Evolutionary conservation across 1,140 invertebrate species (phyloP).

Genomic region (Melitaea cinxia): DNA sequence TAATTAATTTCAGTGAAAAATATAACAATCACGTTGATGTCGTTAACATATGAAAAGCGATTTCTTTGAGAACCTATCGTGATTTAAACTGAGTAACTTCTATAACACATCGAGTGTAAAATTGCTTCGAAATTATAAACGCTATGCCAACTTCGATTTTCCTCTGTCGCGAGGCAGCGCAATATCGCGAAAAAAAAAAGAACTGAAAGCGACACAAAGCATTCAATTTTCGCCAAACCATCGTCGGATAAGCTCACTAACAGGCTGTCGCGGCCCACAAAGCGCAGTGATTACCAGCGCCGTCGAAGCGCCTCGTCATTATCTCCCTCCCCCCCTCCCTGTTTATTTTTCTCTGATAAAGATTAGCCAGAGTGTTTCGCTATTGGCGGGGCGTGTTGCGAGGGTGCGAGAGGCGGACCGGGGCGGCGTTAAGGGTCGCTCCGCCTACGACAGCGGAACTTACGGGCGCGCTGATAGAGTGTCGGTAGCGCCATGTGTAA

Average conservation of each 20-base stretch:
- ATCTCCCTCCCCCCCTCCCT: conserved; percentile 64
- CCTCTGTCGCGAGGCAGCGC: conserved; percentile 34
- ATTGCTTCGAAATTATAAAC: conserved; percentile 21
- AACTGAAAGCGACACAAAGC: conserved; percentile 52
- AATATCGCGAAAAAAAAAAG: conserved; percentile 47
- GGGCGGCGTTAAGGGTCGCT: conserved; percentile 43
- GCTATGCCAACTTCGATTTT: conserved; percentile 35
- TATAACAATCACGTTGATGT: neutral
- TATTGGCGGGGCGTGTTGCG: conserved; percentile 71
- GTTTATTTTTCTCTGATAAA: conserved; percentile 80
- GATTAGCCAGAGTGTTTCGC: conserved; percentile 72
- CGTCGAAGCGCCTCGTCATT: conserved; percentile 64
- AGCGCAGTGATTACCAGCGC: conserved; percentile 71
- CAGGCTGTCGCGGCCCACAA: conserved; percentile 71
- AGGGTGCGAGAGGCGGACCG: conserved; percentile 50
- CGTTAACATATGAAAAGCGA: neutral
- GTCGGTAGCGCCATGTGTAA: conserved; percentile 47
- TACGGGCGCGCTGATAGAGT: conserved; percentile 51
- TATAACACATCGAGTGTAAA: neutral
- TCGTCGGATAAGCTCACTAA: conserved; percentile 66
- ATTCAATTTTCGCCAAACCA: conserved; percentile 74
- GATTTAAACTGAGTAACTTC: neutral
- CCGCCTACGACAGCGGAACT: conserved; percentile 49
- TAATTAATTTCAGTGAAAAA: too few species aligned
- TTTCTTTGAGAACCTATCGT: neutral